Conservation (phyloP, 2,888 invertebrate genomes). For the Bibio marci region DNA sequence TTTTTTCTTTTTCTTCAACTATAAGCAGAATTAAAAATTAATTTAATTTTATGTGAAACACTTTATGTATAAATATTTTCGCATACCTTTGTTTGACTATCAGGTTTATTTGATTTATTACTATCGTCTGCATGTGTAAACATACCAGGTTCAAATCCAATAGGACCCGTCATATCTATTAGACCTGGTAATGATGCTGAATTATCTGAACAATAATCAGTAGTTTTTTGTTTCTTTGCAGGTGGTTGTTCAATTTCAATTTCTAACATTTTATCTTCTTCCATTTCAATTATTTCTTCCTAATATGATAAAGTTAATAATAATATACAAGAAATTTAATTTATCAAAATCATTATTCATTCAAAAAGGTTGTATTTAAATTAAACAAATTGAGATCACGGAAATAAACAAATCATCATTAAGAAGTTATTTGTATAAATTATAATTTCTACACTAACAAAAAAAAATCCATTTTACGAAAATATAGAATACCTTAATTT, state of each 20-base stretch:
- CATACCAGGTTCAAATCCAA: constrained; percentile 75
- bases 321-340: no score
- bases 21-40: constrained; percentile 13
- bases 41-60: no score
- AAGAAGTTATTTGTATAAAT: no score
- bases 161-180: constrained; percentile 48
- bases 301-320: no score
- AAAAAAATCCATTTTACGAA: no score
- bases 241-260: constrained; percentile 10
- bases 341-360: no score
- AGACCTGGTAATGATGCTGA: constrained; percentile 63
- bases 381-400: no score
- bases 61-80: no score
- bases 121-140: constrained; percentile 33
- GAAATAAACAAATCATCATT: no score
- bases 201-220: constrained; percentile 58
- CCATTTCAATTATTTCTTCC: constrained; percentile 14
- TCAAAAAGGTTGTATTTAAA: no score
- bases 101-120: background rate
- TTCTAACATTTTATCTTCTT: constrained; percentile 13
- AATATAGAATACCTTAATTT: constrained; percentile 4
- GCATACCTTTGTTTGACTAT: constrained; percentile 1
- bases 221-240: constrained; percentile 20
- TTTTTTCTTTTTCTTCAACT: constrained; percentile 57
- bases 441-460: no score